phyloP scores from a whole-genome alignment of 2,888 invertebrate species.

The Mellilla xanthometata region DNA sequence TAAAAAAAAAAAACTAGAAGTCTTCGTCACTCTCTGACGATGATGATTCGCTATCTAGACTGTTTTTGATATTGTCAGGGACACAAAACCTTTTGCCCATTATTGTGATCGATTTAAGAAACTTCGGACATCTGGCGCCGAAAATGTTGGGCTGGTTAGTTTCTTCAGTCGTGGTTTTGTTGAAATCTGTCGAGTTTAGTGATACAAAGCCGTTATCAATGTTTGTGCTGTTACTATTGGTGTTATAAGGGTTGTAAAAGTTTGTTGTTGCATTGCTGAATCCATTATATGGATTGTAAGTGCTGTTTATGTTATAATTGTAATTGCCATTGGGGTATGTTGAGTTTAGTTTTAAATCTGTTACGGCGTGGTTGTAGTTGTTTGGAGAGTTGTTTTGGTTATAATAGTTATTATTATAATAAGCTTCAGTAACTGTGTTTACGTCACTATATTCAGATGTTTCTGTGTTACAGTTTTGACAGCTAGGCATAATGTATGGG shows the following conservation, averaged over 20 bases:
- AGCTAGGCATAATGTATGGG: too few relatives aligned
- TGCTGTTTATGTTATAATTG: neutral
- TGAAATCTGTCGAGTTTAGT: too few relatives aligned
- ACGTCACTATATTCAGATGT: neutral
- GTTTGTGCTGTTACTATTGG: too few relatives aligned
- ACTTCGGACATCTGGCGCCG: slow-evolving; percentile 31
- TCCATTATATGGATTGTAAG: neutral
- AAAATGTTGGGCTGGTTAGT: slow-evolving; percentile 18
- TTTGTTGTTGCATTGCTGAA: too few relatives aligned
- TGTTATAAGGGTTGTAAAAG: too few relatives aligned
- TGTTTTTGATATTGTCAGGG: neutral
- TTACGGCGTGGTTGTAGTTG: neutral
- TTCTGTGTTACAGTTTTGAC: neutral
- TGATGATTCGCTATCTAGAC: too few relatives aligned
- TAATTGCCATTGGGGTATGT: too few relatives aligned
- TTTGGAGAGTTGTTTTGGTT: neutral
- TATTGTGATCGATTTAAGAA: slow-evolving; percentile 13
- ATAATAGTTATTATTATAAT: slow-evolving; percentile 3
- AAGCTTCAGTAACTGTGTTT: neutral
- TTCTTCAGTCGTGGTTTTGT: slow-evolving; percentile 1
- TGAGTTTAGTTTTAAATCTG: too few relatives aligned
- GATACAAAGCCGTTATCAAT: too few relatives aligned
- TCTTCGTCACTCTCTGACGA: too few relatives aligned
- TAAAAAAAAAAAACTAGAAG: too few relatives aligned
- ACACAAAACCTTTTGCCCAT: slow-evolving; percentile 18